Evolutionary conservation across 23 tunicate species (phyloP).

Genomic region (Styela clava): DNA sequence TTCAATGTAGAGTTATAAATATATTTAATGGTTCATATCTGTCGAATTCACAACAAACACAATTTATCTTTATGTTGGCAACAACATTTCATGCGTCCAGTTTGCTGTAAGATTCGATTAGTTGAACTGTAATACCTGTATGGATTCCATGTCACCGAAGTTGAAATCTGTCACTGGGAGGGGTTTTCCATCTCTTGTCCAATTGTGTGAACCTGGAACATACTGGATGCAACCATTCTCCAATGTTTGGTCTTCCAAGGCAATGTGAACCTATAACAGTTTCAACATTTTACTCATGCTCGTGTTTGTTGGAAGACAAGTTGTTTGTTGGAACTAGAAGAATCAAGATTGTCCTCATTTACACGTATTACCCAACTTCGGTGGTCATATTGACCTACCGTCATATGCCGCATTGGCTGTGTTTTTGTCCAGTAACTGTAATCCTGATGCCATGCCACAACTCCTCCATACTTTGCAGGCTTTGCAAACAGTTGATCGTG

Average conservation of each 20-base stretch:
- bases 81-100: no score
- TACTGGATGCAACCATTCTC: constrained; percentile 92
- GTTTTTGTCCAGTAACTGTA: constrained; percentile 90
- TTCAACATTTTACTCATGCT: no score
- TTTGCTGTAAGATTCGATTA: no score
- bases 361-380: no score
- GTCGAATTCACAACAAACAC: no score
- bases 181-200: constrained; percentile 83
- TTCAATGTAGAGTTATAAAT: no score
- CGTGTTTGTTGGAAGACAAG: neutral
- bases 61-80: no score
- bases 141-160: constrained; percentile 89
- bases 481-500: constrained; percentile 87
- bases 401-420: constrained; percentile 68
- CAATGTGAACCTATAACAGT: constrained; percentile 15
- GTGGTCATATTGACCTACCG: no score
- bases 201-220: constrained; percentile 78
- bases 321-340: no score
- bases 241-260: constrained; percentile 53
- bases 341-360: no score
- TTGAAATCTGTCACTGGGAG: constrained; percentile 85
- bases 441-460: constrained; percentile 93
- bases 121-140: no score
- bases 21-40: no score
- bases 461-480: constrained; percentile 80